These are phyloP conservation scores for Psophia crepitans DNA, from an alignment of 2,113 vertebrate genomes.

Conservation along the genomic window DNA sequence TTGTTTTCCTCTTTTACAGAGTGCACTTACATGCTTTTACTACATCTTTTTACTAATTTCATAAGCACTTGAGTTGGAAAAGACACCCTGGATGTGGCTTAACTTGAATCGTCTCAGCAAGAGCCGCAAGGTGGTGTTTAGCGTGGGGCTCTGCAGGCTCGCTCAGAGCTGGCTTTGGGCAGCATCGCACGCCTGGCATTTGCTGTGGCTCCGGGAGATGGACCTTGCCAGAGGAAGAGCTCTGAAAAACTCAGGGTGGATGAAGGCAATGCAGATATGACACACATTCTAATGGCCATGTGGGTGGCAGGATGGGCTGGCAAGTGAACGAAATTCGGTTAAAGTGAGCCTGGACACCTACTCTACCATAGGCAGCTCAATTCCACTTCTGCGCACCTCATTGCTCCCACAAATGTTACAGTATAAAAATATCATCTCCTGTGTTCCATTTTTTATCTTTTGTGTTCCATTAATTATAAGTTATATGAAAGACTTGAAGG, in stretches of 20 bases:
- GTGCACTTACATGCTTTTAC: neutral
- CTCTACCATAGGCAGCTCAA: neutral
- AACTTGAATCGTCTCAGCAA: accelerated
- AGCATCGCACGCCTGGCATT: accelerated
- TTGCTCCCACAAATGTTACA: neutral
- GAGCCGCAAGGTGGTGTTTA: neutral
- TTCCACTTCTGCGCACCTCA: neutral
- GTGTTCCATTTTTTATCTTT: neutral
- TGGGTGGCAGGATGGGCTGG: neutral
- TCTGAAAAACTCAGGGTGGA: neutral
- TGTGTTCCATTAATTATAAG: neutral
- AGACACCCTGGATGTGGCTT: neutral
- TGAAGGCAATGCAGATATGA: neutral
- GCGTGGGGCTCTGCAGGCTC: accelerated
- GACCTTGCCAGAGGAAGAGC: neutral
- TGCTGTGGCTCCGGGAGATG: accelerated
- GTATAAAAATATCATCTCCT: neutral
- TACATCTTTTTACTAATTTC: neutral
- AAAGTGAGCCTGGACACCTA: neutral
- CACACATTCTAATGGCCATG: accelerated
- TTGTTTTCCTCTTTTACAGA: neutral
- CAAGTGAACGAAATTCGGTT: neutral
- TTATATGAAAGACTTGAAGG: neutral
- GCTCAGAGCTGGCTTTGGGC: neutral
- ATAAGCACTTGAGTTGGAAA: neutral